Evolutionary conservation across 2,113 vertebrate genomes (phyloP).

Genomic region (Pelusios castaneus): DNA sequence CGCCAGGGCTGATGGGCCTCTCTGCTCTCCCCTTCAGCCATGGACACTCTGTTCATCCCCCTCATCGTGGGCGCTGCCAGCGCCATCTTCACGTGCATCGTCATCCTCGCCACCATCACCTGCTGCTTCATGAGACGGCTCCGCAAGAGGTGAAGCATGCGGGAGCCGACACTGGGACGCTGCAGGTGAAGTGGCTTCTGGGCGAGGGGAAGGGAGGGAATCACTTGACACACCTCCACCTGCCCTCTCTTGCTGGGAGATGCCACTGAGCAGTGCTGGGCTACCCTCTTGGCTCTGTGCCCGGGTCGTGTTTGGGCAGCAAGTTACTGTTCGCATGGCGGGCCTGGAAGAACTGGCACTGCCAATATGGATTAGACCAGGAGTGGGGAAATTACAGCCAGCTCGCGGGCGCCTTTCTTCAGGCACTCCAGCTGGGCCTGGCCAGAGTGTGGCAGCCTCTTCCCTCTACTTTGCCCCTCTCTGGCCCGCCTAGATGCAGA

Average conservation of each 20-base stretch:
- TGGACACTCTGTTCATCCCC: conserved; percentile 87
- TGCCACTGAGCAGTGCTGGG: not conserved
- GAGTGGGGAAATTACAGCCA: no score
- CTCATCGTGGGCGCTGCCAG: conserved; percentile 83
- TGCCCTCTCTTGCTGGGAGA: not conserved
- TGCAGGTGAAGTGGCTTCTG: not conserved
- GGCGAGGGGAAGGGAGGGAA: not conserved
- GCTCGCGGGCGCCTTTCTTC: no score
- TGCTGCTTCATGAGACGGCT: conserved; percentile 91
- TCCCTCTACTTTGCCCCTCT: no score
- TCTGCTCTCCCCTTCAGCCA: conserved; percentile 62
- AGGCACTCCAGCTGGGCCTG: no score
- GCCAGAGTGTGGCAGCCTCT: no score
- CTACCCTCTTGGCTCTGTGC: not conserved
- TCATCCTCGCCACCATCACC: conserved; percentile 85
- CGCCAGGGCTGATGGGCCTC: not conserved
- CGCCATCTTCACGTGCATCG: conserved; percentile 84
- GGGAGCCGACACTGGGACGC: conserved; percentile 4
- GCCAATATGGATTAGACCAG: not conserved
- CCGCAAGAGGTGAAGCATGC: conserved; percentile 61
- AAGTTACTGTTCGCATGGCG: no score
- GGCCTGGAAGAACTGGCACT: not conserved
- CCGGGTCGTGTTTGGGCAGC: not conserved
- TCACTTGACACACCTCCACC: no score
- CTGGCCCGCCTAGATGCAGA: no score